A percentile compares a stretch with the other conserved stretches of the same genome.
Evolutionary conservation across 2,797 vertebrate genomes (phyloP).

Genomic region (Pelobates cultripes): DNA sequence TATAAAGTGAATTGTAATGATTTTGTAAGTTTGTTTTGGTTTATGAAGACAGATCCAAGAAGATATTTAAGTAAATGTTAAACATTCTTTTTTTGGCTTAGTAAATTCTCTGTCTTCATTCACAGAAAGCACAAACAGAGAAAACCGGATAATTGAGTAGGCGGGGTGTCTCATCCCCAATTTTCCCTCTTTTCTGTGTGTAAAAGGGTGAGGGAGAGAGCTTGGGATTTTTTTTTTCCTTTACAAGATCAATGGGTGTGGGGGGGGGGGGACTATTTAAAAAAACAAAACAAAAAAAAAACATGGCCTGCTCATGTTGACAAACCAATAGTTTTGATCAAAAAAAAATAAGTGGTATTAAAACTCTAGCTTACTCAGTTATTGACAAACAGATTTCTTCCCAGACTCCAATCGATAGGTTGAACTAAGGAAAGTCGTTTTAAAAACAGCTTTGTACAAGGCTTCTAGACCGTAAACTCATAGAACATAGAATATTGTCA

Average conservation of each 20-base stretch:
- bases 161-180: conserved; percentile 41
- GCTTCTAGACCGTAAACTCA: not conserved
- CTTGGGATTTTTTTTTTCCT: conserved; percentile 4
- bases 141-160: conserved; percentile 59
- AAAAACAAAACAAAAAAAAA: not conserved
- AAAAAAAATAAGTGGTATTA: conserved; percentile 6
- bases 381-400: conserved; percentile 44
- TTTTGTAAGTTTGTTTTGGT: no score
- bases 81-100: conserved; percentile 26
- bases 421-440: conserved; percentile 15
- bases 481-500: not conserved
- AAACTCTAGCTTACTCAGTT: conserved; percentile 22
- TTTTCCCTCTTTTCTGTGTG: not conserved
- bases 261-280: no score
- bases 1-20: no score
- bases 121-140: conserved; percentile 54
- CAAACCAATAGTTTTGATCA: conserved; percentile 13
- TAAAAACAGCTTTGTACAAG: conserved; percentile 23
- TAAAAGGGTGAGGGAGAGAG: conserved; percentile 14
- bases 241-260: not conserved
- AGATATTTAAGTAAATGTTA: conserved; percentile 17
- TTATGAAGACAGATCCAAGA: not conserved
- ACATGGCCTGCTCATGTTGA: not conserved
- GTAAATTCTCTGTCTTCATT: conserved; percentile 55
- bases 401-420: conserved; percentile 17